phyloP scores from a whole-genome alignment of 2,888 invertebrate species.

The Caenorhabditis sinica region DNA sequence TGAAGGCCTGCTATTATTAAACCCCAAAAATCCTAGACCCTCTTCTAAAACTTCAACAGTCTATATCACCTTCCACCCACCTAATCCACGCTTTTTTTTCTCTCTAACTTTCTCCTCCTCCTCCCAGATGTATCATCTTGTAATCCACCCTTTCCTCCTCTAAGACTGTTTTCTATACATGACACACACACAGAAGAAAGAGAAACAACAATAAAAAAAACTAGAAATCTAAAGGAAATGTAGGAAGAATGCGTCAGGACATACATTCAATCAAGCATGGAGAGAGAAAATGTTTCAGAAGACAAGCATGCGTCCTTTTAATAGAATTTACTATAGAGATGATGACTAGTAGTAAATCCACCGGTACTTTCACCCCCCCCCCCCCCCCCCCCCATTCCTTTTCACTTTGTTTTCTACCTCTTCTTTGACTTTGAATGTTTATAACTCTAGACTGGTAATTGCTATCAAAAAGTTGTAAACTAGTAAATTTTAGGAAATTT shows the following conservation, averaged over 20 bases:
- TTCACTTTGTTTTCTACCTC: conserved; percentile 12
- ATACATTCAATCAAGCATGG: conserved; percentile 61
- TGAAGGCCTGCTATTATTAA: too few species aligned
- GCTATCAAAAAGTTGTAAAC: too few species aligned
- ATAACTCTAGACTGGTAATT: too few species aligned
- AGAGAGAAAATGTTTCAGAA: conserved; percentile 41
- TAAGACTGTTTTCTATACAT: conserved; percentile 12
- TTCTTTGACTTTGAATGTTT: conserved; percentile 5
- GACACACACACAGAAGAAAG: not conserved
- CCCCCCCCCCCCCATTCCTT: not conserved
- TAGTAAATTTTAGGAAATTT: too few species aligned
- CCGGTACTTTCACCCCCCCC: not conserved
- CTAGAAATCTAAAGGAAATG: conserved; percentile 34
- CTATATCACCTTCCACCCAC: not conserved
- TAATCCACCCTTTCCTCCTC: conserved; percentile 7
- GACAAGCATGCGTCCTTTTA: conserved; percentile 36
- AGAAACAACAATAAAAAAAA: conserved; percentile 28
- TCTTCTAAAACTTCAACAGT: too few species aligned
- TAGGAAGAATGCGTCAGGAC: conserved; percentile 35
- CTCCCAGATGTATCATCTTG: not conserved
- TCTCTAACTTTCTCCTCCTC: not conserved
- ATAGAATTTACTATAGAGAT: conserved; percentile 1
- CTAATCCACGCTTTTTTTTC: not conserved
- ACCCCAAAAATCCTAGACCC: too few species aligned
- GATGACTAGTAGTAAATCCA: conserved; percentile 40